Conservation (phyloP, 2,113 vertebrate species). For the Raja brachyura region DNA sequence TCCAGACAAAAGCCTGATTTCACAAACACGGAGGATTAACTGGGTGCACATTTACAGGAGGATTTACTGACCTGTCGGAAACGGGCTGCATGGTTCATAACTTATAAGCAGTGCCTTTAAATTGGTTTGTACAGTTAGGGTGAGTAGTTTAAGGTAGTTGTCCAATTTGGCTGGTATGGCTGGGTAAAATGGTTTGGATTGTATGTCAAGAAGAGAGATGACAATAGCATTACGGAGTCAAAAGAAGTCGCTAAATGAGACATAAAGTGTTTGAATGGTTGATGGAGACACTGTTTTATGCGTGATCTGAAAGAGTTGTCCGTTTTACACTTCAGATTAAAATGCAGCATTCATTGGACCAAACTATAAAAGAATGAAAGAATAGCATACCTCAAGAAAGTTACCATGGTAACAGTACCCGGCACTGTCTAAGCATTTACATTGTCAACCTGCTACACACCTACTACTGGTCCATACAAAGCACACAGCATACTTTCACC, state of each 20-base stretch:
- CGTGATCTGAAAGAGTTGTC: neutral
- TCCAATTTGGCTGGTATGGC: too few relatives aligned
- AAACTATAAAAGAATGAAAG: neutral
- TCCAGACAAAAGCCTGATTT: too few relatives aligned
- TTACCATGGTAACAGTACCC: neutral
- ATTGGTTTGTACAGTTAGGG: too few relatives aligned
- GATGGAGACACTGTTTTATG: neutral
- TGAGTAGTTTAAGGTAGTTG: too few relatives aligned
- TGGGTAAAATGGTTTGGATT: neutral
- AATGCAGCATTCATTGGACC: neutral
- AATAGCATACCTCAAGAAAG: neutral
- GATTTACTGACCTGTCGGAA: too few relatives aligned
- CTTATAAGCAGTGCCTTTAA: too few relatives aligned
- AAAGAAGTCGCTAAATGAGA: neutral
- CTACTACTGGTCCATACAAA: neutral
- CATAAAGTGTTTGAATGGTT: neutral
- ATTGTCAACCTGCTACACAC: neutral
- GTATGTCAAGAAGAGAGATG: neutral
- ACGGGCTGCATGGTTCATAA: too few relatives aligned
- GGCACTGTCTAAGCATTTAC: neutral
- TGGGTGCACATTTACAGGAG: too few relatives aligned
- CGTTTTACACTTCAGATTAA: neutral
- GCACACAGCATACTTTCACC: neutral
- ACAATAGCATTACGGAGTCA: neutral
- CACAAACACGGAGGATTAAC: too few relatives aligned